Conservation (phyloP, 2,888 invertebrate species). For the Microctonus hyperodae region DNA sequence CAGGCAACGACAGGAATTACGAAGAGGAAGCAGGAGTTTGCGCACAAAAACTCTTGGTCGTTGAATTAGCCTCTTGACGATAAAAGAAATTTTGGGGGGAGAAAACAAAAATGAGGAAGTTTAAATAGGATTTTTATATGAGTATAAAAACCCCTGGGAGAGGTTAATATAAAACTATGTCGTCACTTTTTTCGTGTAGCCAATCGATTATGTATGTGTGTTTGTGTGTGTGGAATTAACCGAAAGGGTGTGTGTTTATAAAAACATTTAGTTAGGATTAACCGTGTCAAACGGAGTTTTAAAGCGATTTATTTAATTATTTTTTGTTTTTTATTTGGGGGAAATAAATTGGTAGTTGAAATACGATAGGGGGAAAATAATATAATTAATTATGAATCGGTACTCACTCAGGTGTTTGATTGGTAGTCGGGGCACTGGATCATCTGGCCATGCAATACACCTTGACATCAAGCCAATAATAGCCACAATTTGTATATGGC, state of each 20-base stretch:
- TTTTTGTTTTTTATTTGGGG: no score
- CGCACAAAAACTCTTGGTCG: neutral
- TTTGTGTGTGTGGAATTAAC: constrained; percentile 15
- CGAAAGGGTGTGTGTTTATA: neutral
- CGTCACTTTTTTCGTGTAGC: neutral
- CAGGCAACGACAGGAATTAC: neutral
- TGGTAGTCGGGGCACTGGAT: constrained; percentile 73
- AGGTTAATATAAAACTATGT: neutral
- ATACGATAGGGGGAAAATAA: no score
- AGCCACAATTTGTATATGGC: constrained; percentile 60
- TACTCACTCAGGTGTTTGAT: constrained; percentile 69
- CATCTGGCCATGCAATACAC: constrained; percentile 76
- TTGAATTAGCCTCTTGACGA: constrained; percentile 24
- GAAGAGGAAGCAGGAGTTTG: neutral
- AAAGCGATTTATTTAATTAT: no score
- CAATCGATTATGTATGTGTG: no score
- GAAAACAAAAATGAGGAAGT: neutral
- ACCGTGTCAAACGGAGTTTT: neutral
- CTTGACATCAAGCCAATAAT: constrained; percentile 67
- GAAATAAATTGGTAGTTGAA: no score
- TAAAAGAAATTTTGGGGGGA: constrained; percentile 13
- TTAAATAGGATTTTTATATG: neutral
- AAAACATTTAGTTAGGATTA: neutral
- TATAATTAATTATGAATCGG: constrained; percentile 8
- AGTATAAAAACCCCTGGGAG: neutral